A percentile compares a stretch with the other conserved stretches of the same genome.
Conservation (phyloP, 2,113 vertebrate genomes). For the Corythornis madagascariensis region DNA sequence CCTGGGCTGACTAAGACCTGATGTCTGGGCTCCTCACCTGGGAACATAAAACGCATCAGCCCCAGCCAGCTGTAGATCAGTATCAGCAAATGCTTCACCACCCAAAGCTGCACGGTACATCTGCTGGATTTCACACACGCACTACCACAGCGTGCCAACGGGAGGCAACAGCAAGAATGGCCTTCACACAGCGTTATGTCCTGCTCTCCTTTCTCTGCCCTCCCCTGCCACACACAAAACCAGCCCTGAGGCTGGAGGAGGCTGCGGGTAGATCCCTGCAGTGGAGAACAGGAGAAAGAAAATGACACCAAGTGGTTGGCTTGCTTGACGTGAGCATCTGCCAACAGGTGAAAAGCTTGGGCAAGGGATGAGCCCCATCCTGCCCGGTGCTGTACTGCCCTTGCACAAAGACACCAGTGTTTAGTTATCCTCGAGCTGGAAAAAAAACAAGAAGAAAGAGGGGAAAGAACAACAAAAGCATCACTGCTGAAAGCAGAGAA, state of each 20-base stretch:
- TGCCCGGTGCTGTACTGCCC: not conserved
- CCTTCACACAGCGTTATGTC: not conserved
- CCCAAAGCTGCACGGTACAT: not conserved
- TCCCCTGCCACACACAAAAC: not conserved
- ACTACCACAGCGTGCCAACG: not conserved
- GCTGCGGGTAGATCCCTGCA: not conserved
- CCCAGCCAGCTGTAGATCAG: not conserved
- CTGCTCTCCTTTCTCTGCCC: not conserved
- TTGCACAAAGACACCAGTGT: not conserved
- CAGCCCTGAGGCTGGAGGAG: not conserved
- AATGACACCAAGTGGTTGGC: not conserved
- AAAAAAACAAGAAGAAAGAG: too few relatives aligned
- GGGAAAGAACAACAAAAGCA: not conserved
- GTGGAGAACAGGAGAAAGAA: not conserved
- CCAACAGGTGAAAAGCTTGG: not conserved
- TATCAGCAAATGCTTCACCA: not conserved
- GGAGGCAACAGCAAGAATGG: not conserved
- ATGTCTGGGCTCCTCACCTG: constrained; percentile 6
- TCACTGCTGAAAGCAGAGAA: not conserved
- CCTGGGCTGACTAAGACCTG: not conserved
- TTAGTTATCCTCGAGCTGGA: not conserved
- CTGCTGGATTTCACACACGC: not conserved
- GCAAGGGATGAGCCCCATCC: not conserved
- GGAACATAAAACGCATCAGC: not conserved
- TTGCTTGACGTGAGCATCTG: not conserved